phyloP scores from a whole-genome alignment of 1,140 invertebrate species.

The Zaprionus inermis region DNA sequence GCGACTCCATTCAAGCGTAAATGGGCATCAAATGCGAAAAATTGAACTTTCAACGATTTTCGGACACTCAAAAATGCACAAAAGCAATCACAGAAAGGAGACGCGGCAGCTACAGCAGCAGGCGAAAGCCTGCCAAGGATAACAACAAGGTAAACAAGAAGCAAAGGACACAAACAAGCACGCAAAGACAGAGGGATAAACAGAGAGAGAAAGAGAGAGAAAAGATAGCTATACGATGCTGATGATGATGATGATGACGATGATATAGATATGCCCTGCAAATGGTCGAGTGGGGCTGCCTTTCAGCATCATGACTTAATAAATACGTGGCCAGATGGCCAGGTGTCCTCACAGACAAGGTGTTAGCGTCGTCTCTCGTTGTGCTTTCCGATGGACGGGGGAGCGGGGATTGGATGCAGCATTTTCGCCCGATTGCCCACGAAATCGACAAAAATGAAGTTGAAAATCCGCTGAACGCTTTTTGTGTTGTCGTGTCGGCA shows the following conservation, averaged over 20 bases:
- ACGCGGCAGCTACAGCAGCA: no score
- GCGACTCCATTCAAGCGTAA: slow-evolving; percentile 57
- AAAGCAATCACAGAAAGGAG: slow-evolving; percentile 47
- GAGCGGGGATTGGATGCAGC: no score
- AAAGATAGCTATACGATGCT: not conserved
- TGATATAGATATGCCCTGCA: slow-evolving; percentile 22
- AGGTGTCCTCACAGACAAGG: slow-evolving; percentile 25
- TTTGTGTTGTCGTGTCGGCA: slow-evolving; percentile 2
- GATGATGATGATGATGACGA: slow-evolving; percentile 23
- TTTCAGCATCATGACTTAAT: slow-evolving; percentile 71
- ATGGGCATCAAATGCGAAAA: slow-evolving; percentile 58
- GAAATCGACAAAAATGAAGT: slow-evolving; percentile 79
- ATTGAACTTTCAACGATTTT: slow-evolving; percentile 52
- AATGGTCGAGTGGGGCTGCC: slow-evolving; percentile 7
- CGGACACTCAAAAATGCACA: slow-evolving; percentile 58
- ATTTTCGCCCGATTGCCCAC: slow-evolving; percentile 73
- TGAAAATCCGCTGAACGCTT: slow-evolving; percentile 55
- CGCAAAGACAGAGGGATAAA: not conserved
- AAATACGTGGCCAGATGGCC: slow-evolving; percentile 50
- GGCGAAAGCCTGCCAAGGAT: not conserved
- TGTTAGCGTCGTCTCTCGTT: slow-evolving; percentile 19
- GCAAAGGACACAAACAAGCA: slow-evolving; percentile 2
- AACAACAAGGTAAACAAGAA: slow-evolving; percentile 29
- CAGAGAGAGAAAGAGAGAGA: not conserved
- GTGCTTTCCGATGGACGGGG: no score